Evolutionary conservation across 2,113 vertebrate species (phyloP).

Genomic region (Sciurus niger): DNA sequence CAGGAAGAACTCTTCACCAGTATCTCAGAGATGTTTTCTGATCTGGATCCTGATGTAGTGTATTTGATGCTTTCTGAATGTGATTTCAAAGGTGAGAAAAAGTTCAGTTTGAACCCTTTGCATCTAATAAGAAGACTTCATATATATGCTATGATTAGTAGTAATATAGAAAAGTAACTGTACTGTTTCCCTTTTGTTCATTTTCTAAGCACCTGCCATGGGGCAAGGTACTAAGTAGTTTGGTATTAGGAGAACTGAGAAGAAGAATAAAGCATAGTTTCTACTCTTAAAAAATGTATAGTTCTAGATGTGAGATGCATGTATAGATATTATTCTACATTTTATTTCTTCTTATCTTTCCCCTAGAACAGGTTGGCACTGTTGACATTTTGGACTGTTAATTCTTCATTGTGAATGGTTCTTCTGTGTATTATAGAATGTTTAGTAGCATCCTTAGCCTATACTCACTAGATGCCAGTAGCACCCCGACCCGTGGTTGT

Average conservation of each 20-base stretch:
- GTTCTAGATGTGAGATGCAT: conserved; percentile 41
- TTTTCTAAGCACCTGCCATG: conserved; percentile 25
- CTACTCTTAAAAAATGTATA: conserved; percentile 56
- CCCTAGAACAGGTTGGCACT: conserved; percentile 43
- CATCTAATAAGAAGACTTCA: conserved; percentile 69
- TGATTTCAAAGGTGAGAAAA: conserved; percentile 96
- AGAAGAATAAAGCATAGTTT: conserved; percentile 41
- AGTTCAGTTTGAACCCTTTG: conserved; percentile 74
- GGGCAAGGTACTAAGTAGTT: conserved; percentile 5
- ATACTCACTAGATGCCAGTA: neutral
- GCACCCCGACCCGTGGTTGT: neutral
- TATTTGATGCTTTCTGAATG: conserved; percentile 97
- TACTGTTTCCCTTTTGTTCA: conserved; percentile 27
- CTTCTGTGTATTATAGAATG: neutral
- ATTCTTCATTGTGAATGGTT: conserved; percentile 42
- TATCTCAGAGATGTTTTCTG: conserved; percentile 97
- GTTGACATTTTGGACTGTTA: conserved; percentile 11
- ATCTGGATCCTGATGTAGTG: conserved; percentile 95
- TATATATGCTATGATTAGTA: conserved; percentile 8
- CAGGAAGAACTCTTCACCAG: conserved; percentile 91
- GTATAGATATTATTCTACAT: conserved; percentile 9
- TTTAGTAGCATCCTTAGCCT: conserved; percentile 17
- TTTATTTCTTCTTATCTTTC: conserved; percentile 51
- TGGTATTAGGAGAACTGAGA: conserved; percentile 4
- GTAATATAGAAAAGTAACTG: conserved; percentile 41